Conservation (phyloP, 1,140 invertebrate species). For the Listronotus oregonensis region DNA sequence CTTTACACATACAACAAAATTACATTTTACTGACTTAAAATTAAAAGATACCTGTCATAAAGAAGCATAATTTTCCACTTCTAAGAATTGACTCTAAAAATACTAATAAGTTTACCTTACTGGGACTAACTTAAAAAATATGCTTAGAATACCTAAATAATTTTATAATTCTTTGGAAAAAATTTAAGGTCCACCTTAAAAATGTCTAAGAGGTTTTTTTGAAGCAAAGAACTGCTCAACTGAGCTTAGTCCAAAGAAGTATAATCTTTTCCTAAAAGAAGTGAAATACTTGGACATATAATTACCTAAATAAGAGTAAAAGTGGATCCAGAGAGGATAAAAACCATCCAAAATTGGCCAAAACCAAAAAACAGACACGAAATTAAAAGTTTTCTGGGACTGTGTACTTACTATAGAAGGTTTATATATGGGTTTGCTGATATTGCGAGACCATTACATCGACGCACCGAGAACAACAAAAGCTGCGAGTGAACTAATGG, state of each 20-base stretch:
- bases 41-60: too few species aligned
- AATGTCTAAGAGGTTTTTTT: slow-evolving; percentile 51
- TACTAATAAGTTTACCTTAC: slow-evolving; percentile 36
- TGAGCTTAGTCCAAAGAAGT: slow-evolving; percentile 54
- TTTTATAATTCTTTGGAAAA: slow-evolving; percentile 51
- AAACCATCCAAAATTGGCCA: slow-evolving; percentile 43
- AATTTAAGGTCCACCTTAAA: slow-evolving; percentile 51
- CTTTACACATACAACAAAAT: too few species aligned
- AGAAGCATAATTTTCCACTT: slow-evolving; percentile 43
- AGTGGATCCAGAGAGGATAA: slow-evolving; percentile 52
- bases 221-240: slow-evolving; percentile 43
- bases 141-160: slow-evolving; percentile 56
- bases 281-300: slow-evolving; percentile 56
- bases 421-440: slow-evolving; percentile 42
- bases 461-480: slow-evolving; percentile 16
- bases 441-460: slow-evolving; percentile 42
- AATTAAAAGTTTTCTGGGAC: slow-evolving; percentile 42
- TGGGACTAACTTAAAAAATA: slow-evolving; percentile 25
- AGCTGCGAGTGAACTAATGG: slow-evolving; percentile 37
- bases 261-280: slow-evolving; percentile 47
- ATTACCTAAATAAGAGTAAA: slow-evolving; percentile 51
- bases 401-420: slow-evolving; percentile 46
- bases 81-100: slow-evolving; percentile 44
- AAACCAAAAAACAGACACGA: slow-evolving; percentile 8
- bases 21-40: too few species aligned